A percentile compares a stretch with the other conserved stretches of the same genome.
These are phyloP conservation scores for Meganola albula DNA, from an alignment of 2,888 invertebrate species.

Conservation along the genomic window DNA sequence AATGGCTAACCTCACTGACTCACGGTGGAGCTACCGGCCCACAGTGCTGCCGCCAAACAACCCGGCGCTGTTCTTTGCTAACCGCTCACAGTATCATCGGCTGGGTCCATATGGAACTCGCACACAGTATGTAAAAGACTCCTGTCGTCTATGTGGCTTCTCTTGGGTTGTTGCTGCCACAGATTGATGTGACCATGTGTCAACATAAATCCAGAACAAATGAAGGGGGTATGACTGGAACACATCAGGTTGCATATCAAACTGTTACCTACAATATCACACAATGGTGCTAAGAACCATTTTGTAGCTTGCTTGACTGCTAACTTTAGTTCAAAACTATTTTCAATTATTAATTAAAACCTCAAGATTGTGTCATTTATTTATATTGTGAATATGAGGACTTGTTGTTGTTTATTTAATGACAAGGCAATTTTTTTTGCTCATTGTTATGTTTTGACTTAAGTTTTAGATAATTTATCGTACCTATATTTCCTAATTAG, in stretches of 20 bases:
- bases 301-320: constrained; percentile 32
- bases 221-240: constrained; percentile 56
- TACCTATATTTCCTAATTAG: constrained; percentile 21
- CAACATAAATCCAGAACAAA: constrained; percentile 57
- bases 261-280: constrained; percentile 42
- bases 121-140: constrained; percentile 77
- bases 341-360: too few species aligned
- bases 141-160: constrained; percentile 73
- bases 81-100: constrained; percentile 80
- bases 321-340: constrained; percentile 48
- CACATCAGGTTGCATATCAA: constrained; percentile 63
- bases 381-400: constrained; percentile 24
- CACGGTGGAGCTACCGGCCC: constrained; percentile 75
- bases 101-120: constrained; percentile 74
- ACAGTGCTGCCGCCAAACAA: constrained; percentile 77
- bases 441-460: constrained; percentile 32
- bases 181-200: constrained; percentile 53
- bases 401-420: constrained; percentile 26
- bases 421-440: constrained; percentile 23
- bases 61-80: constrained; percentile 77
- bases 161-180: constrained; percentile 69
- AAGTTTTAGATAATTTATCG: constrained; percentile 29
- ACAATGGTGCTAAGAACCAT: constrained; percentile 41
- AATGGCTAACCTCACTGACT: constrained; percentile 72
- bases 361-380: too few species aligned